These are phyloP conservation scores for Anorthoa munda DNA, from an alignment of 2,888 invertebrate genomes.

Conservation along the genomic window DNA sequence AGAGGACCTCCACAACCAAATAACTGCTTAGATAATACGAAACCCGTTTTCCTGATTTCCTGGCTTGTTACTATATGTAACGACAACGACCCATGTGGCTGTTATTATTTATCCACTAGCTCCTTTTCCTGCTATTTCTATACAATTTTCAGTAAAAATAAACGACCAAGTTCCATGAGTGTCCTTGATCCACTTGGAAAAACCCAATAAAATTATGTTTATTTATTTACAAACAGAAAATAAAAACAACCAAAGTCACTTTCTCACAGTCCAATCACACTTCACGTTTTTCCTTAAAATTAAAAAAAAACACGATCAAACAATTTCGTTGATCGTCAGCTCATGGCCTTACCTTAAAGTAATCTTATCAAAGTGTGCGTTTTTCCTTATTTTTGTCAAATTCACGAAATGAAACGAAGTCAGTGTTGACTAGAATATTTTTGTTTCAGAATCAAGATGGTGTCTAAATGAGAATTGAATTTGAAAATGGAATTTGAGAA, in stretches of 20 bases:
- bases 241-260: background rate
- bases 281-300: background rate
- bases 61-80: no score
- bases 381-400: slow-evolving; percentile 29
- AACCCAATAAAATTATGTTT: background rate
- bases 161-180: background rate
- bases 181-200: background rate
- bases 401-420: background rate
- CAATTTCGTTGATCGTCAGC: background rate
- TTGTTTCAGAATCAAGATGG: slow-evolving; percentile 7
- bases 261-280: background rate
- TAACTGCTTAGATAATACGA: no score
- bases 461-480: slow-evolving; percentile 5
- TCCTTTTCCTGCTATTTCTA: background rate
- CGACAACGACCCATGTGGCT: no score
- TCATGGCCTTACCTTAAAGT: slow-evolving; percentile 8
- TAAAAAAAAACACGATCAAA: slow-evolving; percentile 9
- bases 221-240: background rate
- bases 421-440: slow-evolving; percentile 23
- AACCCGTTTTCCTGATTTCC: no score
- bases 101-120: no score
- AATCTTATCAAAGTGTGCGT: slow-evolving; percentile 8
- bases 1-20: no score
- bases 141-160: background rate
- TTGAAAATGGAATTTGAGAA: background rate